Evolutionary conservation across 2,888 invertebrate species (phyloP), one percentile per base, ranked within the genome.

Genomic region (Hypena proboscidalis): DNA sequence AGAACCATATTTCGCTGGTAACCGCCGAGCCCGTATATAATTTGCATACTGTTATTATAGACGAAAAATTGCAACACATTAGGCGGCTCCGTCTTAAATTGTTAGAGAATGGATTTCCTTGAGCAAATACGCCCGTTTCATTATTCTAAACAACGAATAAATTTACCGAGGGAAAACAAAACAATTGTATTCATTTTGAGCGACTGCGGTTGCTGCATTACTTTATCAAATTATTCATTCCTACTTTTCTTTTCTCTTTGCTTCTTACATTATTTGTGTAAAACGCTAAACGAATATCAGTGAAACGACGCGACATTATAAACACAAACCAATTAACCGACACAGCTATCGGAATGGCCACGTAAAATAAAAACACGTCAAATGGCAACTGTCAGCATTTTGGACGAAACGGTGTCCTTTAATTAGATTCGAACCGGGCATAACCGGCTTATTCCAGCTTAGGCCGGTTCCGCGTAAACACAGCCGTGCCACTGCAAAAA

Each of bases 361-460:
- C 70, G 76, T 77, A 75, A 64, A 58, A 58, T 64, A 52, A 70
- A 84, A 85, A 80, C 74, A 63, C 77, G 72, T 78, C 77, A 77
- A 86, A 87, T 75, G 75, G 80, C 74, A 79, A 81, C 79, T 80
- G 88, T 87, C 88, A 88, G 88, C 87, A 67, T 84, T 88, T 87
- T 73, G 82, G 84, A 79, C 74, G 69, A 82, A 83, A 83, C 80
- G 74, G 77, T 77, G 83, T 77, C 84, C 85, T 87, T 87, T 90
- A 89, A 90, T 89, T 90, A 89, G 90, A 90, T 89, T 89, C 83
- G 85, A 84, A 80, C 77, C 77, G 83, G 77, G 73, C 75, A 82
- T 87, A 89, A 85, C 86, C 83, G 87, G 89, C 87, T 89, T 89
- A 89, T 76, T 79, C 80, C 84, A 79, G 89, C 88, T 90, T 83